These are phyloP conservation scores for Drosophila obscura DNA, from an alignment of 1,140 invertebrate species.

Conservation along the genomic window DNA sequence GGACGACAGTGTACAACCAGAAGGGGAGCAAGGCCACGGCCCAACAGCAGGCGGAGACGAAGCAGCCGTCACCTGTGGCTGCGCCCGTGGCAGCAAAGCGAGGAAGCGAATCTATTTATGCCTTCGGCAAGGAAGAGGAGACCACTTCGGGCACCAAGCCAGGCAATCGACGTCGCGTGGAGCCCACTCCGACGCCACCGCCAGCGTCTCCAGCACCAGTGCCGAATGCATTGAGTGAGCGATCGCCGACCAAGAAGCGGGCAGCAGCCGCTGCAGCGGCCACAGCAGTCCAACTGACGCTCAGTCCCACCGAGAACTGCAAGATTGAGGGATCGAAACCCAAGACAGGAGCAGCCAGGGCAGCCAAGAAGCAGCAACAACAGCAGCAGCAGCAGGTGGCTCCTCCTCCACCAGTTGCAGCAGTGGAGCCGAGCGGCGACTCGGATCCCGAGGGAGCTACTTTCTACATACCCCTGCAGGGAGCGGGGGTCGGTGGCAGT, in stretches of 20 bases:
- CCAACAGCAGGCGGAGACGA: conserved; percentile 33
- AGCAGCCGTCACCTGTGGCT: conserved; percentile 14
- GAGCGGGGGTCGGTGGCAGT: conserved; percentile 84
- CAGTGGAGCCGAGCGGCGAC: conserved; percentile 45
- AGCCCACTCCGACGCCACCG: conserved; percentile 6
- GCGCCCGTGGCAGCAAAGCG: background rate
- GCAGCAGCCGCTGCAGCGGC: conserved; percentile 69
- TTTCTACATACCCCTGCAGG: conserved; percentile 89
- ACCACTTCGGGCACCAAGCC: conserved; percentile 15
- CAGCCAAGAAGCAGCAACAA: conserved; percentile 61
- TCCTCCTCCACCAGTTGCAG: conserved; percentile 13
- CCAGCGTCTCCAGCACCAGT: conserved; percentile 83
- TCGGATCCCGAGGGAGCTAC: conserved; percentile 85
- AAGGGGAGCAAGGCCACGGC: conserved; percentile 36
- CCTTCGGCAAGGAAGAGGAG: conserved; percentile 69
- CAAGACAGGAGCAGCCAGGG: conserved; percentile 41
- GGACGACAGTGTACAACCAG: conserved; percentile 74
- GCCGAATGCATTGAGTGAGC: conserved; percentile 78
- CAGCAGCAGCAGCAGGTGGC: conserved; percentile 17
- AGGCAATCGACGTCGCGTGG: conserved; percentile 42
- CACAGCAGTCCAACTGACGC: conserved; percentile 72
- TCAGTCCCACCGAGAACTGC: conserved; percentile 77
- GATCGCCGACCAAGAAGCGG: conserved; percentile 70
- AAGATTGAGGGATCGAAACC: conserved; percentile 64
- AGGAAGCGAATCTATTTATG: conserved; percentile 56